phyloP scores from a whole-genome alignment of 2,797 vertebrate genomes.

The Oreochromis grahami region DNA sequence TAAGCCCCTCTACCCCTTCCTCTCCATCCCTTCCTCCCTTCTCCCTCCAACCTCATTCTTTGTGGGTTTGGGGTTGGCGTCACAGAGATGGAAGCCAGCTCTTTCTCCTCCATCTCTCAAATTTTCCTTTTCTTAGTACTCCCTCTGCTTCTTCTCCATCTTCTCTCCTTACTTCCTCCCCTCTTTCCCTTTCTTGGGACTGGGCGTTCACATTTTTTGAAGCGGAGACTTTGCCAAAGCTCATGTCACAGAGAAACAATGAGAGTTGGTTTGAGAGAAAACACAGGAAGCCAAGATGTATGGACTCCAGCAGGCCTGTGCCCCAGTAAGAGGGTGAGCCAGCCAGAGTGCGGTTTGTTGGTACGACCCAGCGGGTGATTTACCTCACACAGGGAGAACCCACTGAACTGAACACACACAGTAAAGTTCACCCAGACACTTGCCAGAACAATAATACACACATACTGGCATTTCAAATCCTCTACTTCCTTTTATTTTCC shows the following conservation, averaged over 20 bases:
- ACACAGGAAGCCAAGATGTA: constrained; percentile 58
- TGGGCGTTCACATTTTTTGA: constrained; percentile 28
- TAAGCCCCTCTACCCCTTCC: constrained; percentile 44
- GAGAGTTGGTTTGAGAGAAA: constrained; percentile 46
- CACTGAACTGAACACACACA: constrained; percentile 37
- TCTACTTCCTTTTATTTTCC: constrained; percentile 2
- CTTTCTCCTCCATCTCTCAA: constrained; percentile 1
- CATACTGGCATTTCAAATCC: neutral
- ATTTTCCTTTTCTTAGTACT: constrained; percentile 2
- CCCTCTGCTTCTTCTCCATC: neutral
- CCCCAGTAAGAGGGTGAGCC: constrained; percentile 18
- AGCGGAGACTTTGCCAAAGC: constrained; percentile 27
- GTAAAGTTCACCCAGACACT: constrained; percentile 3
- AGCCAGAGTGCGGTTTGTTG: constrained; percentile 58
- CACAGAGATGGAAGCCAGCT: constrained; percentile 49
- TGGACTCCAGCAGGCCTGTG: constrained; percentile 35
- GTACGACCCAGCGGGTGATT: constrained; percentile 44
- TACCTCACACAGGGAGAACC: constrained; percentile 65
- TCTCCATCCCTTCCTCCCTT: constrained; percentile 30
- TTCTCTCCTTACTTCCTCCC: constrained; percentile 13
- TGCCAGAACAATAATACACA: constrained; percentile 19
- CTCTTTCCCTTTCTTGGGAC: constrained; percentile 14
- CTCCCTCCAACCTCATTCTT: constrained; percentile 59
- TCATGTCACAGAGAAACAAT: constrained; percentile 56
- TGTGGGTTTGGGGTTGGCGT: constrained; percentile 69